These are phyloP conservation scores for Drosophila ezoana DNA, from an alignment of 2,888 invertebrate species.

Conservation along the genomic window DNA sequence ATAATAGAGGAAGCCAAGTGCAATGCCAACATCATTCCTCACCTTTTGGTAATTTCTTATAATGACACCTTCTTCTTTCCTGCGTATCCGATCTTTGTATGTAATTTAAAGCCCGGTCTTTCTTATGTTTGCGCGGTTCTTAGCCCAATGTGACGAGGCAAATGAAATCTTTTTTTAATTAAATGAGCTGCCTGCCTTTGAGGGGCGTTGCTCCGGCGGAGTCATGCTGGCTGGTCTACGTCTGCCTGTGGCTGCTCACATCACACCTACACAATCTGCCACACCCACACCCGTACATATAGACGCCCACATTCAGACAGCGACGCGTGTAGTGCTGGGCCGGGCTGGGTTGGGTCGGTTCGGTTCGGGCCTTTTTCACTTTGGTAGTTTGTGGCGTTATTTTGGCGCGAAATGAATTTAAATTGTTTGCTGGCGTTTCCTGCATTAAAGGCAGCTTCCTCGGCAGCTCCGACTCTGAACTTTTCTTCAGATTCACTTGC, in stretches of 20 bases:
- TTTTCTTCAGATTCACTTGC: slow-evolving; percentile 42
- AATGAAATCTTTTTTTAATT: slow-evolving; percentile 76
- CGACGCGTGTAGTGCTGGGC: slow-evolving; percentile 29
- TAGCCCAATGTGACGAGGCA: slow-evolving; percentile 30
- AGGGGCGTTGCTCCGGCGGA: slow-evolving; percentile 38
- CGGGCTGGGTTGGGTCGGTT: neutral
- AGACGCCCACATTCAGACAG: slow-evolving; percentile 12
- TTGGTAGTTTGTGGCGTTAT: slow-evolving; percentile 79
- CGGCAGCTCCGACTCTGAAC: slow-evolving; percentile 14
- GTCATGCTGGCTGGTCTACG: slow-evolving; percentile 59
- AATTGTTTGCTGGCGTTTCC: slow-evolving; percentile 77
- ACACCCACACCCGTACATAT: slow-evolving; percentile 31
- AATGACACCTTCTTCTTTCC: neutral
- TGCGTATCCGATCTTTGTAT: slow-evolving; percentile 10
- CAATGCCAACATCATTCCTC: slow-evolving; percentile 19
- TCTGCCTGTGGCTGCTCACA: slow-evolving; percentile 56
- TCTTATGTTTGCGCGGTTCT: neutral
- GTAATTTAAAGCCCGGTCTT: slow-evolving; percentile 1
- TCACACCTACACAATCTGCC: slow-evolving; percentile 60
- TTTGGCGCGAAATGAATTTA: slow-evolving; percentile 79
- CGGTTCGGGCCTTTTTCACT: slow-evolving; percentile 37
- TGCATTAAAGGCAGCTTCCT: slow-evolving; percentile 70
- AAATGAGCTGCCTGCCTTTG: slow-evolving; percentile 72
- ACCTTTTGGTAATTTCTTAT: slow-evolving; percentile 5
- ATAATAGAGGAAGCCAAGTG: neutral